Conservation (phyloP, 2,888 invertebrate species). For the Hirtodrosophila histrioides region DNA sequence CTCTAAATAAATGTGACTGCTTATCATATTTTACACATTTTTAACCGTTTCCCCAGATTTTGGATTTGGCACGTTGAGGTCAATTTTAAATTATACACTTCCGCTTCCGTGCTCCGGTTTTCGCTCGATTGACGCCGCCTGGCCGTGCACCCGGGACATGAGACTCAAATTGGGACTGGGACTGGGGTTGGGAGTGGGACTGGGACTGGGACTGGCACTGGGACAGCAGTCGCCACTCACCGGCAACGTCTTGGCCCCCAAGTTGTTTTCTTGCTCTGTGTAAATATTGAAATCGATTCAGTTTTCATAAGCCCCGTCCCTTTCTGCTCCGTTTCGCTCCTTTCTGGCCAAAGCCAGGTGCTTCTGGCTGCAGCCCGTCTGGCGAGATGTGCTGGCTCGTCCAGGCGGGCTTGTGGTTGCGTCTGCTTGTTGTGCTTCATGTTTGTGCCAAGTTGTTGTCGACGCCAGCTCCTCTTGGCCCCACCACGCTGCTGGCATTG, state of each 20-base stretch:
- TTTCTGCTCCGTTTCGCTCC: background rate
- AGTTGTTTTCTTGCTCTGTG: constrained; percentile 50
- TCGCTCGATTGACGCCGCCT: constrained; percentile 72
- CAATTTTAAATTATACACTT: constrained; percentile 80
- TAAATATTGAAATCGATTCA: constrained; percentile 80
- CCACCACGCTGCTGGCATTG: constrained; percentile 7
- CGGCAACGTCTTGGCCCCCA: constrained; percentile 6
- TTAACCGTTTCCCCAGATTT: constrained; percentile 37
- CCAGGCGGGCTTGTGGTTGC: constrained; percentile 51
- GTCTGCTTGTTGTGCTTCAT: constrained; percentile 70
- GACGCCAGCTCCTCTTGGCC: too few relatives aligned
- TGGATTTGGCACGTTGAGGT: constrained; percentile 56
- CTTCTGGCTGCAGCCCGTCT: constrained; percentile 46
- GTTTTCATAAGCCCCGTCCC: constrained; percentile 60
- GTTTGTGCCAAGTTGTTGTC: constrained; percentile 58
- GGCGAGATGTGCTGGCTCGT: constrained; percentile 15
- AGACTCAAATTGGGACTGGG: background rate
- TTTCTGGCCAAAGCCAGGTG: constrained; percentile 37
- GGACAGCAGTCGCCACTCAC: constrained; percentile 1
- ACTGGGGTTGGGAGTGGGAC: background rate
- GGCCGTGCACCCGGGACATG: background rate
- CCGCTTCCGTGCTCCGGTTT: constrained; percentile 69
- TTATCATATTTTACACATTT: constrained; percentile 65
- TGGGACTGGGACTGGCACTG: background rate
- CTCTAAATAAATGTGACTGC: constrained; percentile 38